These are phyloP conservation scores for Cosmorhoe ocellata DNA, from an alignment of 2,888 invertebrate genomes.

Conservation along the genomic window DNA sequence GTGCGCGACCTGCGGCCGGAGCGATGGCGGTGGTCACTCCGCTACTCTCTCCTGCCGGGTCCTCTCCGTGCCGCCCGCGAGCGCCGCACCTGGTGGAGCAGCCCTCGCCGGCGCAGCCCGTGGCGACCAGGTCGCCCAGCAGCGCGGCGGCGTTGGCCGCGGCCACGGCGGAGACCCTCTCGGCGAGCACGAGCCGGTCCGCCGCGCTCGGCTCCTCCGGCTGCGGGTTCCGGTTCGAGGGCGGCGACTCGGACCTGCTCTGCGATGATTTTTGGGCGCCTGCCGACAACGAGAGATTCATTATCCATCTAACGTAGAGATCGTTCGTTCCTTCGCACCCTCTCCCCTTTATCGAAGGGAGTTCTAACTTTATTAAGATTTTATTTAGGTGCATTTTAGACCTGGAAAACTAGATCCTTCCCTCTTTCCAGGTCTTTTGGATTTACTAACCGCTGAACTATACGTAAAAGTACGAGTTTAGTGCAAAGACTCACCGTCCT, in stretches of 20 bases:
- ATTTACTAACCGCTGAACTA: no score
- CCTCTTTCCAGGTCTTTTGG: no score
- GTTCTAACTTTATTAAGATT: no score
- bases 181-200: conserved; percentile 49
- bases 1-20: conserved; percentile 17
- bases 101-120: conserved; percentile 52
- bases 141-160: conserved; percentile 94
- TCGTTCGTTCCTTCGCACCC: no score
- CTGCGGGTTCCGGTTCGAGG: not conserved
- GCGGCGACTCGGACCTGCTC: not conserved
- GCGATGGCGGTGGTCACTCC: conserved; percentile 16
- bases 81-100: conserved; percentile 50
- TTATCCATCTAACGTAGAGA: no score
- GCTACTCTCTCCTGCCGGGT: no score
- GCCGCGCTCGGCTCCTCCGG: conserved; percentile 5
- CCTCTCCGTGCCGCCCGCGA: no score
- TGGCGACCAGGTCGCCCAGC: conserved; percentile 90
- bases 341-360: no score
- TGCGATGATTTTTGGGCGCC: not conserved
- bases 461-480: no score
- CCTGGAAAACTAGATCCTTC: no score
- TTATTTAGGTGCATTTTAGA: no score
- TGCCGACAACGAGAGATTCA: not conserved
- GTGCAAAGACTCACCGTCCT: not conserved
- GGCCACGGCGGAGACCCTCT: conserved; percentile 86